A percentile compares a stretch with the other conserved stretches of the same genome.
Evolutionary conservation across 2,888 invertebrate genomes (phyloP).

Genomic region (Orthosia incerta): DNA sequence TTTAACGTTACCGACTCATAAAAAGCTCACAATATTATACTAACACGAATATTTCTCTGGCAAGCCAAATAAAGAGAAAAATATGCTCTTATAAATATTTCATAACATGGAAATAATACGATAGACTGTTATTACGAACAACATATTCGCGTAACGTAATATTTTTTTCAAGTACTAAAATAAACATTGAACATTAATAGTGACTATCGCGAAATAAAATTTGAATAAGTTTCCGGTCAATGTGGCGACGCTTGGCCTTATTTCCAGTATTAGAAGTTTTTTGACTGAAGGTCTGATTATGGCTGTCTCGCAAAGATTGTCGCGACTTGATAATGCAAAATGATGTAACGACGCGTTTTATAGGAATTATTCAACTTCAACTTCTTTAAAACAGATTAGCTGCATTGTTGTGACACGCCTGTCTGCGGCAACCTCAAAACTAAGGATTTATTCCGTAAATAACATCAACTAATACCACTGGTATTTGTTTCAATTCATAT

Average conservation of each 20-base stretch:
- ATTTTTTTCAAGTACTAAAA: background rate
- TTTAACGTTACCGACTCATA: background rate
- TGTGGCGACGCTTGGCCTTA: background rate
- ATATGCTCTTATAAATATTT: background rate
- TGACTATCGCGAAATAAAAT: background rate
- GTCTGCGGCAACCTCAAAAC: no score
- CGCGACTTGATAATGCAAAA: no score
- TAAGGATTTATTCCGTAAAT: no score
- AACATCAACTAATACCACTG: no score
- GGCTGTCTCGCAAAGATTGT: no score
- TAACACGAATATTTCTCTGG: background rate
- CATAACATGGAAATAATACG: slow-evolving; percentile 1
- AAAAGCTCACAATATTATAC: slow-evolving; percentile 1
- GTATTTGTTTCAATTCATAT: no score
- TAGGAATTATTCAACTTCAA: no score
- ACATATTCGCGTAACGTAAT: background rate
- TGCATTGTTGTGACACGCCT: no score
- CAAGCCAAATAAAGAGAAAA: background rate
- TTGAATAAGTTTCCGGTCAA: background rate
- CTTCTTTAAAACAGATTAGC: no score
- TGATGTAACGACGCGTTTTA: no score
- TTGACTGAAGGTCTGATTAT: background rate
- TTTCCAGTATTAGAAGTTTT: background rate
- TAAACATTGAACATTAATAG: background rate
- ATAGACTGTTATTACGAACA: background rate